Conservation (phyloP, 1,140 invertebrate species). For the Scaptomyza hsui region DNA sequence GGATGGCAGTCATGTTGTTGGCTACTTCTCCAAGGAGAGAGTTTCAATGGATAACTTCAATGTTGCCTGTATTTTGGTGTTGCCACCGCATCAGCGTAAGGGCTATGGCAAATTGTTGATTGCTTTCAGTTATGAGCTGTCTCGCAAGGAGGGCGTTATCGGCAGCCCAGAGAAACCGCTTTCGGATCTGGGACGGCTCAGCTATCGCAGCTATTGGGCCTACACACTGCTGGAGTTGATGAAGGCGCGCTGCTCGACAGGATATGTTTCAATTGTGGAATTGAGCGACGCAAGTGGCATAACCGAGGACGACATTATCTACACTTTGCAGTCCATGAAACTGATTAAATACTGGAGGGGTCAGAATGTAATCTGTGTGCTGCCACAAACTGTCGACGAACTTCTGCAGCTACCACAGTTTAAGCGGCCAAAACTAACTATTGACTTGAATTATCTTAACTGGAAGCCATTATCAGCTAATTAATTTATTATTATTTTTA, state of each 20-base stretch:
- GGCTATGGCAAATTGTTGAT: slow-evolving; percentile 99
- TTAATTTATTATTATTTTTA: background rate
- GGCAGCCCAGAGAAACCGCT: slow-evolving; percentile 99
- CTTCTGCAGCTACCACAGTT: slow-evolving; percentile 96
- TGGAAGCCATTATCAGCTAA: slow-evolving; percentile 43
- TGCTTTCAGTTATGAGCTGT: slow-evolving; percentile 96
- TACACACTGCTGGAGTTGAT: slow-evolving; percentile 97
- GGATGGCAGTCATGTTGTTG: slow-evolving; percentile 97
- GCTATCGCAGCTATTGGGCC: slow-evolving; percentile 99
- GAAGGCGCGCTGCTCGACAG: slow-evolving; percentile 89
- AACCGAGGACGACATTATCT: slow-evolving; percentile 97
- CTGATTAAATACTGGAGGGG: slow-evolving; percentile 99
- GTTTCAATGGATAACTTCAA: slow-evolving; percentile 99
- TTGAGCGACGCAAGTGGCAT: slow-evolving; percentile 98
- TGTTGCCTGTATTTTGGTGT: slow-evolving; percentile 98
- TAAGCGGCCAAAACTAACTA: slow-evolving; percentile 93
- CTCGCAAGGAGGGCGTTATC: slow-evolving; percentile 95
- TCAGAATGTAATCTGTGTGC: slow-evolving; percentile 98
- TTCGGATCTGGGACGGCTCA: slow-evolving; percentile 97
- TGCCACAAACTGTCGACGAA: slow-evolving; percentile 97
- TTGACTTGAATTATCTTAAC: slow-evolving; percentile 87
- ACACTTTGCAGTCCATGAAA: slow-evolving; percentile 97
- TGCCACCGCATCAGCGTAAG: slow-evolving; percentile 98
- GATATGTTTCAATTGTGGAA: slow-evolving; percentile 96
- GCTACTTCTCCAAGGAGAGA: slow-evolving; percentile 99